Base-by-base conservation (phyloP, 2,888 invertebrate genomes). In the Idaea aversata region DNA sequence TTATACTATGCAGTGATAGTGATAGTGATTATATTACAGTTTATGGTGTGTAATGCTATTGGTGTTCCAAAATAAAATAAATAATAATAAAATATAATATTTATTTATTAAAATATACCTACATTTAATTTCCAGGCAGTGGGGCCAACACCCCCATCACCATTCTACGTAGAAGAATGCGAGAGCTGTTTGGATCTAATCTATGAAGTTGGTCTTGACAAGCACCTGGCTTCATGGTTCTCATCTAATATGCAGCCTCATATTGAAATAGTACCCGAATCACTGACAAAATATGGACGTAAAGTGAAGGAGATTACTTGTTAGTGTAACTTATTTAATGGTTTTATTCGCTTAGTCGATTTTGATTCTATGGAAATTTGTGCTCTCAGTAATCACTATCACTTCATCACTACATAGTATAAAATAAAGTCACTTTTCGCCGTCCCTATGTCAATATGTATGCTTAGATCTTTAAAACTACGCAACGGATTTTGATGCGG, bases 161-260 rank as follows among this genome's bases (percentile, higher is more conserved):
- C 96, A 0, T 97, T 97, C 86, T 97, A 97, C 77, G 97, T 98
- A 0, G 97, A 98, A 88, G 98, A 98, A 86, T 98, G 97, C 63
- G 97, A 97, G 84, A 97, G 97, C 70, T 98, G 98, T 2, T 85
- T 98, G 4, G 95, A 96, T 63, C 94, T 97, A 72, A 90, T 97
- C 0, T 95, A 95, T 75, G 96, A 96, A 72, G 95, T 97, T 15
- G 97, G 97, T 4, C 93, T 97, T 25, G 94, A 96, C 69, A 95
- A 95, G 72, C 90, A 97, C 63, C 94, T 96, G 10, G 94, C 94
- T 59, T 93, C 95, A 10, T 96, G 96, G 95, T 93, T 96, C 69
- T 83, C 93, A 0, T 94, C 95, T 0, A 96, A 96, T 81, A 94
- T 95, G 0, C 94, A 95, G 34, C 95, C 95, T 0, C 95, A 95